Conservation (phyloP, 2,797 vertebrate species). For the Melanotaenia maccullochi region DNA sequence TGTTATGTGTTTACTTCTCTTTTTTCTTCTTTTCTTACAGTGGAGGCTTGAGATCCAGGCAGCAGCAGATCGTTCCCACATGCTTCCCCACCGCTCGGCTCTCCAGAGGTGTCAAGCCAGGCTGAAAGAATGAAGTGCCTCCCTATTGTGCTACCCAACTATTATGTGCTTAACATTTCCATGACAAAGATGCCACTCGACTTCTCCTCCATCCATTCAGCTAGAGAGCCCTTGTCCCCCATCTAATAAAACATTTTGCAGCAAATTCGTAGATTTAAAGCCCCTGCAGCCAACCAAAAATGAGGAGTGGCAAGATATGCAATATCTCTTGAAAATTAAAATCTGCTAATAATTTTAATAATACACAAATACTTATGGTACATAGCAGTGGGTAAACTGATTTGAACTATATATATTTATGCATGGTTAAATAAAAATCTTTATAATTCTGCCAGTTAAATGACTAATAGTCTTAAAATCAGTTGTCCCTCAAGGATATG, state of each 20-base stretch:
- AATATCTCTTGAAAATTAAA: conserved; percentile 12
- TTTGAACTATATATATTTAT: no score
- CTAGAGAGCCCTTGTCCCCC: conserved; percentile 92
- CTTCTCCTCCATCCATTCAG: conserved; percentile 98
- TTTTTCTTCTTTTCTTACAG: conserved; percentile 39
- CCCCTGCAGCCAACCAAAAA: conserved; percentile 46
- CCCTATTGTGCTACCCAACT: conserved; percentile 94
- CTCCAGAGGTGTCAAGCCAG: conserved; percentile 96
- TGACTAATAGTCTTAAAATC: neutral
- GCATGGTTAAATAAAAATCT: neutral
- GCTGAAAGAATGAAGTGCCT: conserved; percentile 99
- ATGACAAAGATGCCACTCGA: conserved; percentile 99
- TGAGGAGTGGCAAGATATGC: conserved; percentile 22
- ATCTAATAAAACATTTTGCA: conserved; percentile 97
- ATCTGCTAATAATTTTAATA: conserved; percentile 10
- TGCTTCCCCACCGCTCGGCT: conserved; percentile 96
- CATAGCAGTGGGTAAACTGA: neutral
- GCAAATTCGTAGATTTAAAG: conserved; percentile 95
- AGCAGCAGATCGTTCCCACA: conserved; percentile 98
- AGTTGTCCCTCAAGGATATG: neutral
- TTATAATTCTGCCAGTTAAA: conserved; percentile 10
- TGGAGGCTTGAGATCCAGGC: conserved; percentile 71
- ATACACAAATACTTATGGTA: neutral
- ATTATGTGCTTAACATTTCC: conserved; percentile 99
- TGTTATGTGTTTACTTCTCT: conserved; percentile 49